A percentile compares a stretch with the other conserved stretches of the same genome.
Conservation (phyloP, 2,113 vertebrate species). For the Gnathonemus longibarbis region DNA sequence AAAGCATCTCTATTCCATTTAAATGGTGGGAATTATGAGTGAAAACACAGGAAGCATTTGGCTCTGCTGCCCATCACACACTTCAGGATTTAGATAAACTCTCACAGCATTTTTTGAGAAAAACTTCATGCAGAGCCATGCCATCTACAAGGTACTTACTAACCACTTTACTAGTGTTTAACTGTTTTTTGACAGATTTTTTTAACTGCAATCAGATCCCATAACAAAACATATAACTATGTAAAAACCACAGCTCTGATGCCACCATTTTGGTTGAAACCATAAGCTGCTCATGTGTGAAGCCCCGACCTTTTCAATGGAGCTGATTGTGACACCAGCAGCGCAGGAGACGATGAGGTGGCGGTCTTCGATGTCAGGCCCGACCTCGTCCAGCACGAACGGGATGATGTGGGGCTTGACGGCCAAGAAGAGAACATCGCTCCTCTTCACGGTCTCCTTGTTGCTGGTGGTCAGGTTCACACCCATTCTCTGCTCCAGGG, state of each 20-base stretch:
- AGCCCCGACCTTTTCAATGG: constrained; percentile 82
- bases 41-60: neutral
- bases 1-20: neutral
- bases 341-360: constrained; percentile 94
- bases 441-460: constrained; percentile 80
- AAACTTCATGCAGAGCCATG: neutral
- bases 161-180: neutral
- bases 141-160: neutral
- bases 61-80: neutral
- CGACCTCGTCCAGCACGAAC: constrained; percentile 93
- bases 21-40: neutral
- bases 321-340: constrained; percentile 89
- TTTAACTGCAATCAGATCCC: neutral
- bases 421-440: constrained; percentile 87
- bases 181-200: neutral
- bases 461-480: constrained; percentile 87
- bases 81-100: neutral
- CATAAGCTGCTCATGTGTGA: neutral
- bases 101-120: neutral
- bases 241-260: neutral
- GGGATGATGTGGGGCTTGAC: constrained; percentile 96
- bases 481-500: constrained; percentile 73
- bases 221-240: neutral
- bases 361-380: constrained; percentile 77
- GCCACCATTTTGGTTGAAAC: neutral